A percentile compares a stretch with the other conserved stretches of the same genome.
phyloP scores from a whole-genome alignment of 2,113 vertebrate genomes.

The Nycticorax nycticorax region DNA sequence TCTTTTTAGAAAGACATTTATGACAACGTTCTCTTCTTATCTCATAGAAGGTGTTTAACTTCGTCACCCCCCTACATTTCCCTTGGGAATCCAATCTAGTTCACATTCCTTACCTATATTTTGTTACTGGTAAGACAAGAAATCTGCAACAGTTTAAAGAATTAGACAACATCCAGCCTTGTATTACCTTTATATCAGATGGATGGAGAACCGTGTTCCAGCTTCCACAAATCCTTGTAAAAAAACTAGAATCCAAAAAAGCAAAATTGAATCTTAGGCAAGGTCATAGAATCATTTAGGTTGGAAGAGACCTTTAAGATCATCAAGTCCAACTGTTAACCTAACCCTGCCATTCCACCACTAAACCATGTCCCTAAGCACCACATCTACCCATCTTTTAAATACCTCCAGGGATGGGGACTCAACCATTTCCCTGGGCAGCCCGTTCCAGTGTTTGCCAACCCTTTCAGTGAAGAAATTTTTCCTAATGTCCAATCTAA shows the following conservation, averaged over 20 bases:
- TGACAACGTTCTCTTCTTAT: not conserved
- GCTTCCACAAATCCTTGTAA: not conserved
- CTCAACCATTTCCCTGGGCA: too few relatives aligned
- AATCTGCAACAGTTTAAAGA: not conserved
- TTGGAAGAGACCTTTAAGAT: not conserved
- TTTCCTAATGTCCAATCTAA: too few relatives aligned
- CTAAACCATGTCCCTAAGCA: too few relatives aligned
- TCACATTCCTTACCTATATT: not conserved
- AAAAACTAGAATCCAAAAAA: not conserved
- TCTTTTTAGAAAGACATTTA: not conserved
- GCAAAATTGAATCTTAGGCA: not conserved
- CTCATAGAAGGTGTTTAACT: not conserved
- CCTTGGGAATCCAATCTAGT: not conserved
- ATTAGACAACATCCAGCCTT: not conserved
- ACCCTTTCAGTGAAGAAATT: too few relatives aligned
- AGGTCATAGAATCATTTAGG: not conserved
- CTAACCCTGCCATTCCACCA: too few relatives aligned
- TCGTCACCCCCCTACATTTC: not conserved
- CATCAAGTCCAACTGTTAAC: too few relatives aligned
- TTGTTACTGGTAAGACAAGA: not conserved
- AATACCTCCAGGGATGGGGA: too few relatives aligned
- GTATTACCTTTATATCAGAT: not conserved
- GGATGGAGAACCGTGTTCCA: not conserved
- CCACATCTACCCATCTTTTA: too few relatives aligned
- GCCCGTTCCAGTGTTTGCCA: too few relatives aligned